phyloP scores from a whole-genome alignment of 2,797 vertebrate species.

The Cottoperca gobio region DNA sequence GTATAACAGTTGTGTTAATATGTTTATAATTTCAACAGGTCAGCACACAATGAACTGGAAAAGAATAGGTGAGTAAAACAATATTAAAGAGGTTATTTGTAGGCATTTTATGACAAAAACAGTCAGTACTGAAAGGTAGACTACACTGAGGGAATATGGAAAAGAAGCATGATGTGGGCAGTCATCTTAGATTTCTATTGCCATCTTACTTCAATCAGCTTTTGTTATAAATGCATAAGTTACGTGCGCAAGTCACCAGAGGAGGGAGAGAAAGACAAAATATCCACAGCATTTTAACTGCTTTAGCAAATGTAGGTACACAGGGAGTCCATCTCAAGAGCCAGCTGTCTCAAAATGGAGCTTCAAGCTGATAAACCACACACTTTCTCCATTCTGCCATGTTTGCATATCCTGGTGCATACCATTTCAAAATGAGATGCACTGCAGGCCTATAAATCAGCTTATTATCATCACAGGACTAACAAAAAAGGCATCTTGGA shows the following conservation, averaged over 20 bases:
- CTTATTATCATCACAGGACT: slow-evolving; percentile 13
- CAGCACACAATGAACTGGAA: slow-evolving; percentile 96
- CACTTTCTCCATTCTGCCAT: slow-evolving; percentile 19
- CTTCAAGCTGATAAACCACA: slow-evolving; percentile 47
- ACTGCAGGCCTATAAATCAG: slow-evolving; percentile 20
- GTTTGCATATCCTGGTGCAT: slow-evolving; percentile 56
- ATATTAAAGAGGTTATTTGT: background rate
- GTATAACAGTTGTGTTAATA: slow-evolving; percentile 30
- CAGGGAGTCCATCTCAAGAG: slow-evolving; percentile 31
- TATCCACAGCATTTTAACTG: slow-evolving; percentile 13
- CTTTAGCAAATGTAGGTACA: slow-evolving; percentile 16
- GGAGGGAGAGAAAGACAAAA: background rate
- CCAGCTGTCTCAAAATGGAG: slow-evolving; percentile 47
- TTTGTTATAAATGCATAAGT: background rate
- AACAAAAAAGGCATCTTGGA: background rate
- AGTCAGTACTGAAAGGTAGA: background rate
- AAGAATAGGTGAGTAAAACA: slow-evolving; percentile 92
- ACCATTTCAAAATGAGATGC: slow-evolving; percentile 14
- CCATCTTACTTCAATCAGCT: background rate
- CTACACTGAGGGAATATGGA: background rate
- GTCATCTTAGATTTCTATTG: background rate
- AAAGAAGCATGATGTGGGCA: background rate
- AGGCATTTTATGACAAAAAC: slow-evolving; percentile 18
- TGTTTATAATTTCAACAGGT: slow-evolving; percentile 82
- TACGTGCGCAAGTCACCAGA: background rate